Percentiles rank a stretch among this genome's conserved stretches.
Evolutionary conservation across 37 sponge, comb jelly and placozoan species (phyloP).

Genomic region (Axinella damicornis): DNA sequence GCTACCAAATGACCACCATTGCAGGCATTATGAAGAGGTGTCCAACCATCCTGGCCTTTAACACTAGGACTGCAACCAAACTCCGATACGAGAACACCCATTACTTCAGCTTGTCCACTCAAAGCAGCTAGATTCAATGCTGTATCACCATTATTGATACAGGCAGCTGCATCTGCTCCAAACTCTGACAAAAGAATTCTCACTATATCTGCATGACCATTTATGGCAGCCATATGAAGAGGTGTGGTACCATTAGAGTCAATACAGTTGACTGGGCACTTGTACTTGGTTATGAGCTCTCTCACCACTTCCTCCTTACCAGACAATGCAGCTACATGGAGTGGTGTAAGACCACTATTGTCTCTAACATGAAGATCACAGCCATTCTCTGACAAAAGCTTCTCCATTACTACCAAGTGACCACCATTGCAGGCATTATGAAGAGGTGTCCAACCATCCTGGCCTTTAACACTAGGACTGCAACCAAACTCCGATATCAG

Average conservation of each 20-base stretch:
- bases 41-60: not conserved
- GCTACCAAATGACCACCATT: not conserved
- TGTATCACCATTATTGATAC: slow-evolving; percentile 4
- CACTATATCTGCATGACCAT: not conserved
- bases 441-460: not conserved
- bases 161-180: not conserved
- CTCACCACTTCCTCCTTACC: not conserved
- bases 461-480: not conserved
- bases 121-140: slow-evolving; percentile 8
- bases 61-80: slow-evolving; percentile 1
- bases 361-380: slow-evolving; percentile 13
- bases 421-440: not conserved
- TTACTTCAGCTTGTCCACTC: not conserved
- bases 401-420: slow-evolving; percentile 4
- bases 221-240: not conserved
- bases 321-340: slow-evolving; percentile 1
- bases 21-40: slow-evolving; percentile 3
- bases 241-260: not conserved
- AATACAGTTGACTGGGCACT: not conserved
- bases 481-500: slow-evolving; percentile 3
- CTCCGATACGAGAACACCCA: slow-evolving; percentile 3
- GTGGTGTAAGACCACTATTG: slow-evolving; percentile 7
- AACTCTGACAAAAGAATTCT: not conserved
- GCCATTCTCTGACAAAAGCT: not conserved
- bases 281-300: not conserved